Base-by-base conservation (phyloP, 2,797 vertebrate species). In the Esox lucius region DNA sequence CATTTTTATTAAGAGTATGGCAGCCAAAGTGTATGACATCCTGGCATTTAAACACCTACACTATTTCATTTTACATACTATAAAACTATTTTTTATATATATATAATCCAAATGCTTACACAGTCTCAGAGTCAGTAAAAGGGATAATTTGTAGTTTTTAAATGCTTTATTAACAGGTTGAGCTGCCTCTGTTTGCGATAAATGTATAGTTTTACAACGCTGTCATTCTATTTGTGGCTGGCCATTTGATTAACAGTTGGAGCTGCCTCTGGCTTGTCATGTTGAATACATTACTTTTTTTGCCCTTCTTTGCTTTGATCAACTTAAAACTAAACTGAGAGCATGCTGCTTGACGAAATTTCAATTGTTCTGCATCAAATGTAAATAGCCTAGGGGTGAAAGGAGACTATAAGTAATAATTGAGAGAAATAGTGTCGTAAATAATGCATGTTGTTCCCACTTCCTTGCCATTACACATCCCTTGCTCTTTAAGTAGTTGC, bases 401-500 rank as follows among this genome's bases (percentile, higher is more conserved):
- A 78, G 74, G 78, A 80, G 74, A 79, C 78, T 51, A 28, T 11
- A 24, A 46, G 72, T 83, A 75, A 56, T 7, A 76, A 86, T 83
- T 86, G 85, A 83, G 70, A 77, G 31, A 51, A 46, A 11, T 46
- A 46, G 3, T 46, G 42, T 46, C 78, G 81, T 90, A 87, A 92
- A 90, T 87, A 88, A 90, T 89, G 83, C 76, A 91, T 65, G 80
- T 22, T 76, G 78, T 83, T 79, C 77, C 19, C 8, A 8, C 19
- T 8, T 59, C n/a, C 56, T 24, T 28, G 22, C 33, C 66, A 39
- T 31, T 31, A 39, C 35, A 39, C 35, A 39, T 39, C 0, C 35
- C 4, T 39, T 39, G 35, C 35, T 39, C 7, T 8, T 35, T 11
- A 46, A 82, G 81, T 56, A 74, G 77, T 75, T 87, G 77, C 61